Conservation (phyloP, 1,140 invertebrate species). For the Mamestra configurata region DNA sequence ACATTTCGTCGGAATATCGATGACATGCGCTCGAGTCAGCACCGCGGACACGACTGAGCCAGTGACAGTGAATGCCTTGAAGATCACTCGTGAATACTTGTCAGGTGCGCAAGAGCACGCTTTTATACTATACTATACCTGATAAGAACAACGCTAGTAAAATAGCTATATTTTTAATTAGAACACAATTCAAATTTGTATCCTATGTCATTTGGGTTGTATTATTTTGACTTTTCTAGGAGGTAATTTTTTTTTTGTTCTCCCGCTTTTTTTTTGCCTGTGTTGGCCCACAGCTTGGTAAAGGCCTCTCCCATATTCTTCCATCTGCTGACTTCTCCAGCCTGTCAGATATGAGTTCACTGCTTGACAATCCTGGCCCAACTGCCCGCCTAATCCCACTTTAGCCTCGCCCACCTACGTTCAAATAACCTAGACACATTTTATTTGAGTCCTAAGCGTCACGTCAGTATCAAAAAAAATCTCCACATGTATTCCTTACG, state of each 20-base stretch:
- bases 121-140: slow-evolving; percentile 20
- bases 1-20: slow-evolving; percentile 29
- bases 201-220: not conserved
- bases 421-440: no score
- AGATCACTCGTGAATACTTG: slow-evolving; percentile 26
- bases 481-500: no score
- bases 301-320: no score
- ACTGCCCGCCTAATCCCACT: no score
- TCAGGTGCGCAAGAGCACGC: not conserved
- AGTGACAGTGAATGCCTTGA: slow-evolving; percentile 40
- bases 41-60: slow-evolving; percentile 13
- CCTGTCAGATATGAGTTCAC: no score
- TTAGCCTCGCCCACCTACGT: no score
- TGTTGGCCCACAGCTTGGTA: no score
- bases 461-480: no score
- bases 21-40: slow-evolving; percentile 19
- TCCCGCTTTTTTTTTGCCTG: no score
- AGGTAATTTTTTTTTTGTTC: not conserved
- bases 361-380: no score
- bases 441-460: no score
- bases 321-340: no score
- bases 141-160: slow-evolving; percentile 15
- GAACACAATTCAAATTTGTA: not conserved
- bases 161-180: slow-evolving; percentile 28
- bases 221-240: not conserved